Percentiles rank a stretch among this genome's conserved stretches.
Conservation (phyloP, 1,140 invertebrate genomes). For the Aphelenchoides fujianensis region DNA sequence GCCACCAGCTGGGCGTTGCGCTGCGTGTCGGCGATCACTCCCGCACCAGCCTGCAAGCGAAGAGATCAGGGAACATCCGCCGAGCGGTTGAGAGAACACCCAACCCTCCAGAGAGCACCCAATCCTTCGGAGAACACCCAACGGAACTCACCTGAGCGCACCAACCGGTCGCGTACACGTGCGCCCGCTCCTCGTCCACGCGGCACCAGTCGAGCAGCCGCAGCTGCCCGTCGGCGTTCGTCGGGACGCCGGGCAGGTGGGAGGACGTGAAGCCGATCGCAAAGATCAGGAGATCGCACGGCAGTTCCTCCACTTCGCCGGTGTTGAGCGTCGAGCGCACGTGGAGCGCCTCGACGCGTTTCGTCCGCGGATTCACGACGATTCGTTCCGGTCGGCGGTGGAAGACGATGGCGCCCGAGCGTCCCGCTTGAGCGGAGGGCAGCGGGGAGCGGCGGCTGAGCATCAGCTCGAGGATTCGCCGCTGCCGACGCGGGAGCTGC, state of each 20-base stretch:
- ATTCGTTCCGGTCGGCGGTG: constrained; percentile 27
- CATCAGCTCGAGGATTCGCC: constrained; percentile 45
- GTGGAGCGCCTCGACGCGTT: constrained; percentile 21
- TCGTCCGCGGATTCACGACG: constrained; percentile 14
- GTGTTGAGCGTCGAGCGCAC: constrained; percentile 64
- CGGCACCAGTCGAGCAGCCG: constrained; percentile 65
- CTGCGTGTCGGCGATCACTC: constrained; percentile 91
- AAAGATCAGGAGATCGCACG: constrained; percentile 47
- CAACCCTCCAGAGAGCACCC: neutral
- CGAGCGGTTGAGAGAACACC: neutral
- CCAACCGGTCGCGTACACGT: constrained; percentile 88
- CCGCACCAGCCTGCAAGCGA: constrained; percentile 60
- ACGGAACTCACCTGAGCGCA: constrained; percentile 71
- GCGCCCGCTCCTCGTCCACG: constrained; percentile 64
- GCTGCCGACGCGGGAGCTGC: constrained; percentile 5
- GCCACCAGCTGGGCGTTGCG: constrained; percentile 78
- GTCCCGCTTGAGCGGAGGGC: neutral
- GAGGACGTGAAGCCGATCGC: constrained; percentile 50
- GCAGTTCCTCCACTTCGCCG: constrained; percentile 20
- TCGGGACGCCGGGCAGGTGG: constrained; percentile 30
- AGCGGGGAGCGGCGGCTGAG: constrained; percentile 28
- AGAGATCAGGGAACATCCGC: neutral
- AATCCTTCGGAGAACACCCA: neutral
- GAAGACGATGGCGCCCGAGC: constrained; percentile 32
- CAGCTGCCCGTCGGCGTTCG: neutral